Evolutionary conservation across 2,888 invertebrate species (phyloP).

Genomic region (Scaptomyza reducta): DNA sequence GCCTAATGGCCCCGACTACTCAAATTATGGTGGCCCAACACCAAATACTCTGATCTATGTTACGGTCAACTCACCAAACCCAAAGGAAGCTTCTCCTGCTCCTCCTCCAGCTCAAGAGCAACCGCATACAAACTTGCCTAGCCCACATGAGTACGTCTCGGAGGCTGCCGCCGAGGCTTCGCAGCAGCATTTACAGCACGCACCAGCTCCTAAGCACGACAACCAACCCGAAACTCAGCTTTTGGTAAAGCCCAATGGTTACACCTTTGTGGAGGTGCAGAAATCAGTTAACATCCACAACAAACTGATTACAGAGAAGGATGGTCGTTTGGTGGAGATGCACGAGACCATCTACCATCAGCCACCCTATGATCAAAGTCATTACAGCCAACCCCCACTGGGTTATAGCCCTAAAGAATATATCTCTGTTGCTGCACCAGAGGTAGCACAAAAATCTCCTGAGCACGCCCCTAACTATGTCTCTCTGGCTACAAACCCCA

Average conservation of each 20-base stretch:
- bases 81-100: conserved; percentile 6
- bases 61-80: conserved; percentile 57
- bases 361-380: conserved; percentile 51
- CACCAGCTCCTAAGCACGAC: conserved; percentile 14
- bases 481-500: conserved; percentile 73
- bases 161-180: conserved; percentile 65
- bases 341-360: conserved; percentile 81
- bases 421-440: conserved; percentile 21
- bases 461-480: conserved; percentile 49
- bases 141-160: conserved; percentile 73
- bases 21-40: conserved; percentile 48
- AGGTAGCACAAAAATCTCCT: conserved; percentile 3
- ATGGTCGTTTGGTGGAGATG: conserved; percentile 79
- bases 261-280: conserved; percentile 87
- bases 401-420: conserved; percentile 37
- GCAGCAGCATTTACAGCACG: conserved; percentile 49
- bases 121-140: conserved; percentile 41
- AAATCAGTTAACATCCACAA: conserved; percentile 86
- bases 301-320: conserved; percentile 82
- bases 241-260: conserved; percentile 81
- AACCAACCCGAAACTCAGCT: conserved; percentile 27
- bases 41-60: conserved; percentile 68
- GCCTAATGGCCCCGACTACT: conserved; percentile 14
- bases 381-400: conserved; percentile 9
- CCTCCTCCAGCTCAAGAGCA: conserved; percentile 13